phyloP scores from a whole-genome alignment of 1,140 invertebrate genomes.

The Uloborus diversus region DNA sequence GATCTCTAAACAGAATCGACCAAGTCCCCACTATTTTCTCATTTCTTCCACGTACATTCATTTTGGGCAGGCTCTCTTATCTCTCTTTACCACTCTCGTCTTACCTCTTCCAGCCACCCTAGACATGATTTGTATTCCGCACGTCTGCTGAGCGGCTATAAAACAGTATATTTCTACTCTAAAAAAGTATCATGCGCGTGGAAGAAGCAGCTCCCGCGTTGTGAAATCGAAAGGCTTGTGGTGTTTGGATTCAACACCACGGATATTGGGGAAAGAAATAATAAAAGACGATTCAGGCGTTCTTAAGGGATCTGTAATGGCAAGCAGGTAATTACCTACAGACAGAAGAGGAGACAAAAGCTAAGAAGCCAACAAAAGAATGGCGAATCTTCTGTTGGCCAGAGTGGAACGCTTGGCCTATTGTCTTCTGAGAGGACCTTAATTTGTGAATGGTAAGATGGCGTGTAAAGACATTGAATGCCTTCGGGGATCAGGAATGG shows the following conservation, averaged over 20 bases:
- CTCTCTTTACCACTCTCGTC: no score
- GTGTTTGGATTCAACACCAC: no score
- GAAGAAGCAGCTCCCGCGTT: neutral
- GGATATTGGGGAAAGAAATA: no score
- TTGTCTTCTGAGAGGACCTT: conserved; percentile 13
- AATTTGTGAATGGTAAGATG: conserved; percentile 24
- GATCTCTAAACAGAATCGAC: neutral
- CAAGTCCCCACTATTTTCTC: neutral
- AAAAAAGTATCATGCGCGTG: neutral
- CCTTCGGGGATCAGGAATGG: neutral
- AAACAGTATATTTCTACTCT: neutral
- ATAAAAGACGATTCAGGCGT: neutral
- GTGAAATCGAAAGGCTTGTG: no score
- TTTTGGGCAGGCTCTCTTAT: neutral
- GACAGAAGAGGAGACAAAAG: conserved; percentile 11
- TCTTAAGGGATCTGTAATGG: neutral
- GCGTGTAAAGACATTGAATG: conserved; percentile 21
- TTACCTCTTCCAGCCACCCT: neutral
- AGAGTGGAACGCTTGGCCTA: conserved; percentile 23
- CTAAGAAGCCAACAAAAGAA: conserved; percentile 21
- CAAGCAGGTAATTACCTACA: conserved; percentile 7
- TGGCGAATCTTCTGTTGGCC: neutral
- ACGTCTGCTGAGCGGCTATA: neutral
- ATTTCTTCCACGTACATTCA: neutral
- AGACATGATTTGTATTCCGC: neutral